Evolutionary conservation across 1,140 invertebrate species (phyloP), one percentile per base, ranked within the genome.

Genomic region (Drosophila triauraria): DNA sequence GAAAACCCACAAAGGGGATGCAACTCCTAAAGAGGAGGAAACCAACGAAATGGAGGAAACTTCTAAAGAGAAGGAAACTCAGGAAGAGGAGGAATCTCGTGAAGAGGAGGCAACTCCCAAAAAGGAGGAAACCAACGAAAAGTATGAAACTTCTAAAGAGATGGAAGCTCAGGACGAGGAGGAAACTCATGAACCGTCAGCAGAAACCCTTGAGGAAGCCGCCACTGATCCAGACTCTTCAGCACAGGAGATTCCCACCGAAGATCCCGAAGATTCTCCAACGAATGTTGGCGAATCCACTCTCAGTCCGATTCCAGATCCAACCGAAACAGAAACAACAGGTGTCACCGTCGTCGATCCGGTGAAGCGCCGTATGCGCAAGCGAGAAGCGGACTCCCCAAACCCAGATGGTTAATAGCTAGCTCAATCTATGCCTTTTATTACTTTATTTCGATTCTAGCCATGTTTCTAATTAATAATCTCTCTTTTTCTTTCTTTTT

Each of bases 331-430:
- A 83, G 83, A 78, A 87, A 84, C 77, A 88, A 88, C 77, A 88
- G 85, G 84, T 88, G 83, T 88, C 64, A 82, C 40, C 35, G 43
- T 20, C 40, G 48, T 58, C 20, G 50, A 35, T 3, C 47, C 75
- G 20, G 30, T 48, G n/a, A 68, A 48, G 44, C 77, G 76, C 50
- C 54, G 10, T n/a, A 38, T 57, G 47, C 68, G 69, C 32, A 67
- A 79, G 23, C 62, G 62, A 23, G 56, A 68, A 27, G 59, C 48
- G 62, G 82, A 87, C 61, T 46, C 51, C 43, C 47, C 70, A 35
- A 61, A 71, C 2, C 47, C 67, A 90, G 80, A 88, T 75, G 84
- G 84, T 88, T 90, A 88, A 90, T 88, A 90, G 65, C 61, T 78
- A 47, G 17, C n/a, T 40, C 20, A 78, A 57, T 78, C 23, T 15